Evolutionary conservation across 2,797 vertebrate genomes (phyloP).

Genomic region (Staurois parvus): DNA sequence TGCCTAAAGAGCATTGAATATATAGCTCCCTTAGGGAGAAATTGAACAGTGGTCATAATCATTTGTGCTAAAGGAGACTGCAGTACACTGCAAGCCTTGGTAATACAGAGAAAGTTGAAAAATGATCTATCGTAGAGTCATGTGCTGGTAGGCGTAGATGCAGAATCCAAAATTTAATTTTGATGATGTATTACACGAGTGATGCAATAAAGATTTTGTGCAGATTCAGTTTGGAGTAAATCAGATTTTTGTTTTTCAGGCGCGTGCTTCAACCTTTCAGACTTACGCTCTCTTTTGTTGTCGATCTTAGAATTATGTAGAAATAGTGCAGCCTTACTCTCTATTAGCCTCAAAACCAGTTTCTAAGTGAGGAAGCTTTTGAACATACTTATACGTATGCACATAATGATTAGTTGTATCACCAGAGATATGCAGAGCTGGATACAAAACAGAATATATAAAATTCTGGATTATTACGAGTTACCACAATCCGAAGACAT

Average conservation of each 20-base stretch:
- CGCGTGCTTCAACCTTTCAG: slow-evolving; percentile 35
- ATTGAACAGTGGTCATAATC: slow-evolving; percentile 31
- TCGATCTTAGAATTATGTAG: slow-evolving; percentile 36
- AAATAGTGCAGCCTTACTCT: slow-evolving; percentile 1
- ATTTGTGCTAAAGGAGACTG: slow-evolving; percentile 40
- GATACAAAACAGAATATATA: neutral
- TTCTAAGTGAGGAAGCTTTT: neutral
- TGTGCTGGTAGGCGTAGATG: slow-evolving; percentile 50
- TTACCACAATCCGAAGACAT: no score
- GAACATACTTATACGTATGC: slow-evolving; percentile 12
- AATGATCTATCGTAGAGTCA: slow-evolving; percentile 49
- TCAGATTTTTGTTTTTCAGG: slow-evolving; percentile 49
- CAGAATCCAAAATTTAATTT: slow-evolving; percentile 54
- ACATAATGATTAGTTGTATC: neutral
- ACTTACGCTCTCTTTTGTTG: slow-evolving; percentile 34
- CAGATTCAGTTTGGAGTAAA: slow-evolving; percentile 56
- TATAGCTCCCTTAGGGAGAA: slow-evolving; percentile 43
- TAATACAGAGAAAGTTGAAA: slow-evolving; percentile 42
- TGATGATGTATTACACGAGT: slow-evolving; percentile 58
- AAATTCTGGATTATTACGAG: neutral
- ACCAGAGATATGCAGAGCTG: slow-evolving; percentile 2
- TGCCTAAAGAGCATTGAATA: slow-evolving; percentile 43
- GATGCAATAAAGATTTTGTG: slow-evolving; percentile 55
- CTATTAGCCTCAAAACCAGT: neutral
- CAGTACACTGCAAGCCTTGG: slow-evolving; percentile 5